Evolutionary conservation across 2,113 vertebrate genomes (phyloP), one percentile per base, ranked within the genome.

Genomic region (Globicephala melas): DNA sequence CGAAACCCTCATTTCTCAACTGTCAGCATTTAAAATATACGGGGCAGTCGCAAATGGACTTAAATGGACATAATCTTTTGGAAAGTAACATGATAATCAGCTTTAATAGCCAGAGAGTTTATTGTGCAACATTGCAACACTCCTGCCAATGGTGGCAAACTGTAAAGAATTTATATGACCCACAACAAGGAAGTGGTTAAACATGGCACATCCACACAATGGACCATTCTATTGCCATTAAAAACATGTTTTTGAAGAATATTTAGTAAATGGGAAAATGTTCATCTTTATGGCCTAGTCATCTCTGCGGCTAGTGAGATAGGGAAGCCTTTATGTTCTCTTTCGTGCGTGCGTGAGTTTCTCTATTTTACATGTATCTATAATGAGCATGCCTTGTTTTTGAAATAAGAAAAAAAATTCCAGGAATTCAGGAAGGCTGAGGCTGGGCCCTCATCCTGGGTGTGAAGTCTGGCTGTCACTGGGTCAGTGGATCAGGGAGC

Each of bases 351-450:
- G 11, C 88, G 18, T 84, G 65, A 21, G 33, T 88, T 86, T 92
- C n/a, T 47, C 17, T 94, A 9, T 62, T 96, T 95, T 62, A 89
- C n/a, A 85, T 53, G 21, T 94, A 50, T 94, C 63, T 94, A 47
- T 70, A 83, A 85, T 77, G 58, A 96, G 20, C 4, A 0, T 47
- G 6, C 79, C 85, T 70, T 95, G 44, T 93, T 96, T 89, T 84
- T 62, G 9, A 91, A 97, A 92, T 95, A 68, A 91, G 60, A 55
- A 36, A 93, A 82, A 76, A 89, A 95, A 91, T 44, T 76, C 88
- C 71, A 93, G 77, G 94, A 95, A 96, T 97, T 86, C 92, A 95
- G 83, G 82, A 95, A 87, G 88, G 71, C 38, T 55, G 20, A 50
- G 68, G 41, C 73, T 11, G 14, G 55, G 14, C 80, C 41, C 26